These are phyloP conservation scores for Drosophila rhopaloa DNA, from an alignment of 1,140 invertebrate species.

Conservation along the genomic window DNA sequence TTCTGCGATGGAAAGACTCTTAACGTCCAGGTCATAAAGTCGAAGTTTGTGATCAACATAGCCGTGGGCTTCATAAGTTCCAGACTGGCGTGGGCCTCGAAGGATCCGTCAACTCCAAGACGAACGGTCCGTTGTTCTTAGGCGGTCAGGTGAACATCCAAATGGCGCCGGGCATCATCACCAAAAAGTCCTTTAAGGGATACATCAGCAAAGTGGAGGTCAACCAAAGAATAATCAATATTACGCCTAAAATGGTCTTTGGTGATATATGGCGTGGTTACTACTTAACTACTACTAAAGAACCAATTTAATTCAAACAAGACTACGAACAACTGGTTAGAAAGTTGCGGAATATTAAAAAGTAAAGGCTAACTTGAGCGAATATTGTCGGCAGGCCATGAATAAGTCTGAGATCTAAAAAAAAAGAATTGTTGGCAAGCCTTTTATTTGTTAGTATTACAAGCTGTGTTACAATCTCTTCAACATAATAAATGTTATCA, in stretches of 20 bases:
- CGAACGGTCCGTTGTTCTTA: conserved; percentile 93
- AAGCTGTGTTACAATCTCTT: conserved; percentile 64
- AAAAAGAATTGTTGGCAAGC: conserved; percentile 18
- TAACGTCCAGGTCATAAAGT: conserved; percentile 84
- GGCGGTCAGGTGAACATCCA: conserved; percentile 91
- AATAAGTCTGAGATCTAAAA: not conserved
- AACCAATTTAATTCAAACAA: conserved; percentile 18
- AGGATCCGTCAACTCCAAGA: conserved; percentile 90
- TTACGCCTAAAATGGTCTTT: conserved; percentile 87
- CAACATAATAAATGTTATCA: conserved; percentile 4
- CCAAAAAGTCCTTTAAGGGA: conserved; percentile 90
- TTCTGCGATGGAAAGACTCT: conserved; percentile 98
- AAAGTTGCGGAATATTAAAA: too few relatives aligned
- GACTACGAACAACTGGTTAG: not conserved
- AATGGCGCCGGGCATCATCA: conserved; percentile 86
- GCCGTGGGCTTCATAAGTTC: conserved; percentile 73
- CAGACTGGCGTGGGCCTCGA: conserved; percentile 86
- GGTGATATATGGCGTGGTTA: conserved; percentile 89
- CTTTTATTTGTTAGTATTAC: conserved; percentile 47
- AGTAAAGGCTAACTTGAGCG: not conserved
- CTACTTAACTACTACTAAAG: conserved; percentile 86
- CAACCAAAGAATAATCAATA: conserved; percentile 86
- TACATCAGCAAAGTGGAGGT: conserved; percentile 92
- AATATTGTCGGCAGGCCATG: conserved; percentile 30
- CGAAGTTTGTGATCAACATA: conserved; percentile 76